A percentile compares a stretch with the other conserved stretches of the same genome.
Evolutionary conservation across 1,140 invertebrate genomes (phyloP).

Genomic region (Cherax destructor): DNA sequence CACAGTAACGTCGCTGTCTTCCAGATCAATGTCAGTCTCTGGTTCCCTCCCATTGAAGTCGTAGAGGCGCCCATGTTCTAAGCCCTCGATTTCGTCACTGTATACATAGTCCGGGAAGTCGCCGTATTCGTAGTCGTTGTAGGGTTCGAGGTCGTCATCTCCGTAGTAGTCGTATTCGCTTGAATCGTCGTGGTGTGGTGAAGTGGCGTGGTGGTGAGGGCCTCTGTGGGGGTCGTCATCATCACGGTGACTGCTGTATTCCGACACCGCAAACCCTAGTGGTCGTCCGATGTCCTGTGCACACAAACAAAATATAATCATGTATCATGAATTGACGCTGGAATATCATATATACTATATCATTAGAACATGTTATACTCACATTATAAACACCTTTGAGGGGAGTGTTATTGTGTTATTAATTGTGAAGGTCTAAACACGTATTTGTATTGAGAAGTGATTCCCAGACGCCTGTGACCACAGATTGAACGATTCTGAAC

Average conservation of each 20-base stretch:
- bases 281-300: constrained; percentile 43
- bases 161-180: constrained; percentile 19
- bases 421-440: no score
- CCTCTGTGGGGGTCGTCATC: neutral
- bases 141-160: constrained; percentile 12
- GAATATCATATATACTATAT: no score
- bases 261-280: neutral
- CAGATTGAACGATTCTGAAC: no score
- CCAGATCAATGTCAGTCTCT: neutral
- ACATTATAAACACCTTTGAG: no score
- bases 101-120: constrained; percentile 46
- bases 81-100: constrained; percentile 31
- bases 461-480: no score
- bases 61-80: neutral
- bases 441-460: no score
- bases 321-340: no score
- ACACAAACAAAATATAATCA: no score
- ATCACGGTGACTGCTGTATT: neutral
- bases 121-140: constrained; percentile 21
- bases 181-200: neutral
- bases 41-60: no score
- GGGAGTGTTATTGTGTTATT: no score
- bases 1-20: neutral
- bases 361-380: no score
- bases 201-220: neutral